A percentile compares a stretch with the other conserved stretches of the same genome.
phyloP scores from a whole-genome alignment of 2,113 vertebrate genomes.

The Pongo abelii region DNA sequence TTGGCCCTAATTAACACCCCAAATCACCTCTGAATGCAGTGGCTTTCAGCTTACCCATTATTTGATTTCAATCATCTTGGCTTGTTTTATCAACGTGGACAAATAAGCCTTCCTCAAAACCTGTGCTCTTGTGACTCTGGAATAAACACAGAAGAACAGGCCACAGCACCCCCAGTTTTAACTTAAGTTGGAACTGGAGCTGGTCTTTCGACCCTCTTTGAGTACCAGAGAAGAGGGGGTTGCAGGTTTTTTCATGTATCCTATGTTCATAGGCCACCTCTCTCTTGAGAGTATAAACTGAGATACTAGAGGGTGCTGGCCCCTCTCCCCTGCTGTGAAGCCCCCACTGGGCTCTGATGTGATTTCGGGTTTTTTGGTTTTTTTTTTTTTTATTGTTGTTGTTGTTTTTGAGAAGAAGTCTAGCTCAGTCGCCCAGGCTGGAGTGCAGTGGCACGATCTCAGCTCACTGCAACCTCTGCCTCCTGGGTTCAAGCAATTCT shows the following conservation, averaged over 20 bases:
- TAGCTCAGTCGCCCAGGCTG: too few relatives aligned
- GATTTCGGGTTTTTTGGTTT: too few relatives aligned
- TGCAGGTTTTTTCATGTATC: not conserved
- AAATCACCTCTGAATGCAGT: not conserved
- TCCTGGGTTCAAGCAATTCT: too few relatives aligned
- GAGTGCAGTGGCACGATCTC: too few relatives aligned
- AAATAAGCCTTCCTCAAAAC: not conserved
- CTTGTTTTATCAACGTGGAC: not conserved
- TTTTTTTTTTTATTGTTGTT: too few relatives aligned
- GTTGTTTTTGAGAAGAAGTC: too few relatives aligned
- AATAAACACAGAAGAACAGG: accelerated
- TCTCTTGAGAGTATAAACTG: not conserved
- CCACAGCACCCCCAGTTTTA: accelerated
- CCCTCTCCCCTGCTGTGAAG: accelerated
- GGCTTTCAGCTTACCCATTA: accelerated
- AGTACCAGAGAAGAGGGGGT: not conserved
- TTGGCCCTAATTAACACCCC: not conserved
- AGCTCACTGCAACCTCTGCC: too few relatives aligned
- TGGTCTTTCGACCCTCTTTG: accelerated
- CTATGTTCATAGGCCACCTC: not conserved
- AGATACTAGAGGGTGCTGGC: accelerated
- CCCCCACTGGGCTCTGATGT: not conserved
- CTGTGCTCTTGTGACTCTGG: accelerated
- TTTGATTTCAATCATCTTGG: not conserved
- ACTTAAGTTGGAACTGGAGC: not conserved